Evolutionary conservation across 2,888 invertebrate species (phyloP).

Genomic region (Trissolcus brochymenae): DNA sequence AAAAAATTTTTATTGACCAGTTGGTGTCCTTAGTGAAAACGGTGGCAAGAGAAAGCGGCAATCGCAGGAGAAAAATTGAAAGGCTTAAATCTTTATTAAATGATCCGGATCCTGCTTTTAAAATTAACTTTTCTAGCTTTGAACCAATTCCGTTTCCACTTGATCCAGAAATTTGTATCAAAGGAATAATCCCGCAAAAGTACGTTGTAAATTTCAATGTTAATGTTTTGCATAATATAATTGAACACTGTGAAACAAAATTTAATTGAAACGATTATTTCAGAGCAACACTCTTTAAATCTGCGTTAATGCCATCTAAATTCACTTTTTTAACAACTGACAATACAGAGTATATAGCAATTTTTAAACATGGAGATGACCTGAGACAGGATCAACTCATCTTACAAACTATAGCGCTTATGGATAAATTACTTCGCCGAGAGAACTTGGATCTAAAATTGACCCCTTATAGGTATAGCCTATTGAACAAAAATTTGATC

Average conservation of each 20-base stretch:
- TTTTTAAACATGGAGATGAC: constrained; percentile 99
- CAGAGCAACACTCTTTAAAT: constrained; percentile 93
- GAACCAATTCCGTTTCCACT: constrained; percentile 96
- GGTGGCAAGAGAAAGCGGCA: constrained; percentile 93
- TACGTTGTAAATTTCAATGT: constrained; percentile 59
- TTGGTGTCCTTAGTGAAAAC: constrained; percentile 91
- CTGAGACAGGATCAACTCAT: constrained; percentile 97
- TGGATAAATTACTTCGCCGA: constrained; percentile 95
- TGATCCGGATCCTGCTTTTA: constrained; percentile 86
- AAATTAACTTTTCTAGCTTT: constrained; percentile 92
- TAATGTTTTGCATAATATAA: neutral
- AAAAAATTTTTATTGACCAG: constrained; percentile 94
- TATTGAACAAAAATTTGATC: neutral
- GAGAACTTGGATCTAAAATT: constrained; percentile 98
- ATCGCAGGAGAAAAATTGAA: constrained; percentile 93
- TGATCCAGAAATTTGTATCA: constrained; percentile 93
- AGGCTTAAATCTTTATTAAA: constrained; percentile 89
- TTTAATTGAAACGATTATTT: constrained; percentile 44
- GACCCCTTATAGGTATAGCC: constrained; percentile 87
- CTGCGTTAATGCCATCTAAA: constrained; percentile 95
- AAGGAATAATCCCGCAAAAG: constrained; percentile 91
- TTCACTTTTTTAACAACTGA: constrained; percentile 91
- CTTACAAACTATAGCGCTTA: constrained; percentile 97
- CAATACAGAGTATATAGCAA: constrained; percentile 92
- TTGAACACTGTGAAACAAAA: neutral